These are phyloP conservation scores for Campylomormyrus numenius DNA, from an alignment of 2,113 vertebrate species.

Conservation along the genomic window DNA sequence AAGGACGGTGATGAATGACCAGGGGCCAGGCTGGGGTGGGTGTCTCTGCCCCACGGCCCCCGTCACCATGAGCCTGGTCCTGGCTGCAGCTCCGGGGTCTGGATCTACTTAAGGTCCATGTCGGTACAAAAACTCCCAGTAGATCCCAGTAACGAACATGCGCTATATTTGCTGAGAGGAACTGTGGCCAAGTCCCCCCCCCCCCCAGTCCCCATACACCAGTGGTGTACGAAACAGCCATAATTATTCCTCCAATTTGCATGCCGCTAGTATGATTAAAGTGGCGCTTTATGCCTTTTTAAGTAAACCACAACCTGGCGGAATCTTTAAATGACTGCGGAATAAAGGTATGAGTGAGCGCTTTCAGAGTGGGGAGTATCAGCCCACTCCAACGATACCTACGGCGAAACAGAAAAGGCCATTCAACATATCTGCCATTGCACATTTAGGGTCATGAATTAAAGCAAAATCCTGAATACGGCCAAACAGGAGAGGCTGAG, in stretches of 20 bases:
- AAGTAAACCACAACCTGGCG: not conserved
- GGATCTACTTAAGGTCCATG: not conserved
- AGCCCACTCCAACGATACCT: not conserved
- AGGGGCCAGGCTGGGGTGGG: not conserved
- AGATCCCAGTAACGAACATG: not conserved
- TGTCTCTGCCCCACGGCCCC: not conserved
- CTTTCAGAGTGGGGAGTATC: not conserved
- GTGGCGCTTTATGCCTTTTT: not conserved
- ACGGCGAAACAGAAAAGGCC: not conserved
- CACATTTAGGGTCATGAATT: not conserved
- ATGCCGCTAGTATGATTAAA: not conserved
- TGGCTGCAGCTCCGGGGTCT: not conserved
- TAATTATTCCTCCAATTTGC: not conserved
- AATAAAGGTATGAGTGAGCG: not conserved
- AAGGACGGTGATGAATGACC: not conserved
- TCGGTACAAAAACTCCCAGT: not conserved
- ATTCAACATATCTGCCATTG: not conserved
- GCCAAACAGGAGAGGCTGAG: not conserved
- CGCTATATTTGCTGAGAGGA: not conserved
- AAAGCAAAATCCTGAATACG: not conserved
- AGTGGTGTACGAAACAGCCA: not conserved
- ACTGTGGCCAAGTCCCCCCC: not conserved
- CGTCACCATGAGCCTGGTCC: not conserved
- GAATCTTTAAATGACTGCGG: not conserved
- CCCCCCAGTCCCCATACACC: not conserved